These are phyloP conservation scores for Solen grandis DNA, from an alignment of 1,140 invertebrate genomes.

Conservation along the genomic window DNA sequence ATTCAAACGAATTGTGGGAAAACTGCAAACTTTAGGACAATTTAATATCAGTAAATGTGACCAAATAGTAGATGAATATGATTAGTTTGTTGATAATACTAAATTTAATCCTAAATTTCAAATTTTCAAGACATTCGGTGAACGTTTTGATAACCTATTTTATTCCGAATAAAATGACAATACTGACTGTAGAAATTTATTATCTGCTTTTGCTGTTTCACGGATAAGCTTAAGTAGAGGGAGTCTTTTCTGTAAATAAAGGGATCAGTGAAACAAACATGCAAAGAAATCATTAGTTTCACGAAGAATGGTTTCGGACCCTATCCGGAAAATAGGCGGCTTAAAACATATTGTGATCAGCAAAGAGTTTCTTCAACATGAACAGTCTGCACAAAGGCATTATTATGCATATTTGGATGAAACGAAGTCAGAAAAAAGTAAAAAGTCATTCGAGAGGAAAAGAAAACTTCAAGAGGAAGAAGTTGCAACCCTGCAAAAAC, in stretches of 20 bases:
- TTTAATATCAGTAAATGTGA: slow-evolving; percentile 40
- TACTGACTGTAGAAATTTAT: background rate
- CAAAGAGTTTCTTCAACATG: background rate
- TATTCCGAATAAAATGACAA: slow-evolving; percentile 2
- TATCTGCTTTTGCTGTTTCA: background rate
- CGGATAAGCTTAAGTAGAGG: background rate
- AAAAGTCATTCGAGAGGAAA: background rate
- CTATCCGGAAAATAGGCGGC: background rate
- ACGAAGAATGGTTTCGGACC: background rate
- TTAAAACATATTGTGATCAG: background rate
- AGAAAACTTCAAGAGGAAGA: slow-evolving; percentile 25
- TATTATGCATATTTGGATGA: background rate
- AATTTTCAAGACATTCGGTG: background rate
- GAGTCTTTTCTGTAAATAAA: background rate
- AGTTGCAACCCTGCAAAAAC: background rate
- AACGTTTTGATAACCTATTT: background rate
- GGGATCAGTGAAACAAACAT: background rate
- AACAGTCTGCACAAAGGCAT: background rate
- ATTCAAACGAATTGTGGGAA: slow-evolving; percentile 33
- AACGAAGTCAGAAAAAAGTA: background rate
- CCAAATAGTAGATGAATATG: slow-evolving; percentile 22
- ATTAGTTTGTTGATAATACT: slow-evolving; percentile 74
- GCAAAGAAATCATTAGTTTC: background rate
- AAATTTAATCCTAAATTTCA: background rate
- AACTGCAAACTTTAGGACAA: background rate